Percentiles rank a stretch among this genome's conserved stretches.
Conservation (phyloP, 2,113 vertebrate genomes). For the Crypturellus undulatus region DNA sequence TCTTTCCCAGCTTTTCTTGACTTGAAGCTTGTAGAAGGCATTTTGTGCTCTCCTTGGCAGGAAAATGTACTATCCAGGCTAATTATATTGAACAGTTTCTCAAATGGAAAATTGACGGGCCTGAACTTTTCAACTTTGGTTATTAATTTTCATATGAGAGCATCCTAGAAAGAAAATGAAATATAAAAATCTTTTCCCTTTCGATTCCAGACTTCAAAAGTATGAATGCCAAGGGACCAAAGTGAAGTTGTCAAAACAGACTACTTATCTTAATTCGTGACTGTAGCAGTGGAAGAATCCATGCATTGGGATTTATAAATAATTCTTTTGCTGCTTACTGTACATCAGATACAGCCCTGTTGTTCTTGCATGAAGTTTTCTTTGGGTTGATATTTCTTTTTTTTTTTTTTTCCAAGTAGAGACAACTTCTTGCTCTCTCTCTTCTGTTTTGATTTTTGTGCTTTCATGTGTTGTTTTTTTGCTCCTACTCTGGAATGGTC, state of each 20-base stretch:
- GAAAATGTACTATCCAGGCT: background rate
- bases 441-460: background rate
- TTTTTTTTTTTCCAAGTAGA: background rate
- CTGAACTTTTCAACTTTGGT: conserved; percentile 72
- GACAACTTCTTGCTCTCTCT: background rate
- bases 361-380: background rate
- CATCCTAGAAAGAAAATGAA: conserved; percentile 30
- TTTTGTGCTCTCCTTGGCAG: background rate
- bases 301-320: conserved; percentile 59
- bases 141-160: conserved; percentile 37
- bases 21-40: background rate
- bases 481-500: background rate
- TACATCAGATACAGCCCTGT: background rate
- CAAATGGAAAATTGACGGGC: conserved; percentile 5
- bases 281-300: background rate
- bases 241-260: conserved; percentile 42
- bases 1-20: background rate
- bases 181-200: conserved; percentile 20
- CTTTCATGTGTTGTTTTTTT: background rate
- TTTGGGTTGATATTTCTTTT: conserved; percentile 17
- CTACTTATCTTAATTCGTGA: background rate
- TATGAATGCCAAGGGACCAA: background rate
- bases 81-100: background rate
- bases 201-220: conserved; percentile 40
- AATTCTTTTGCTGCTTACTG: conserved; percentile 54